Evolutionary conservation across 2,797 vertebrate species (phyloP).

Genomic region (Huso huso): DNA sequence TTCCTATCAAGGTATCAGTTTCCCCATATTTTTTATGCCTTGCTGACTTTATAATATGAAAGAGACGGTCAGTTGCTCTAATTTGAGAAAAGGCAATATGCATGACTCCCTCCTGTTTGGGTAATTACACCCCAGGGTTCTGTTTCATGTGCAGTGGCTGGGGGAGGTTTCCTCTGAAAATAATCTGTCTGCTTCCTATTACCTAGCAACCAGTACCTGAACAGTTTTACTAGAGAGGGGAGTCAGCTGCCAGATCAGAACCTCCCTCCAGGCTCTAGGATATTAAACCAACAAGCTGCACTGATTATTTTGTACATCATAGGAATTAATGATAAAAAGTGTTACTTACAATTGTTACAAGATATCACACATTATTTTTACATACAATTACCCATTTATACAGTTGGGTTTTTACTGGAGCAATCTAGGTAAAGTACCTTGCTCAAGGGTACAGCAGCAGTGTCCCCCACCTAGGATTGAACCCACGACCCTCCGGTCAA

Average conservation of each 20-base stretch:
- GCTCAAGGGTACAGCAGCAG: no score
- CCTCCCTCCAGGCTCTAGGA: constrained; percentile 13
- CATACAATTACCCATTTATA: no score
- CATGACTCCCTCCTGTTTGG: constrained; percentile 47
- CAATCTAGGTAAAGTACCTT: no score
- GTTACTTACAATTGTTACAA: no score
- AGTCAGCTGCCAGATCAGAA: constrained; percentile 35
- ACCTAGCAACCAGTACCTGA: constrained; percentile 50
- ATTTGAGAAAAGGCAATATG: constrained; percentile 45
- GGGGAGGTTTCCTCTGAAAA: constrained; percentile 38
- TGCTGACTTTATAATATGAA: constrained; percentile 9
- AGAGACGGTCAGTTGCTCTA: constrained; percentile 37
- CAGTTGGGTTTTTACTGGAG: no score
- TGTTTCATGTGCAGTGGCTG: constrained; percentile 47
- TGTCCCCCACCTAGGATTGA: no score
- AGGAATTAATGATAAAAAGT: constrained; percentile 23
- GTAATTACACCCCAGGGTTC: constrained; percentile 45
- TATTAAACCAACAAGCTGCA: constrained; percentile 31
- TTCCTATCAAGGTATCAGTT: background rate
- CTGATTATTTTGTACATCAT: constrained; percentile 10
- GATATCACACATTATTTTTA: no score
- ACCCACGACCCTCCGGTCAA: no score
- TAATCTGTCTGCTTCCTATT: constrained; percentile 55
- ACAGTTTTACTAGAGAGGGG: constrained; percentile 48
- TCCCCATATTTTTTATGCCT: constrained; percentile 9